Conservation (phyloP, 2,113 vertebrate species). For the Crotalus horridus region DNA sequence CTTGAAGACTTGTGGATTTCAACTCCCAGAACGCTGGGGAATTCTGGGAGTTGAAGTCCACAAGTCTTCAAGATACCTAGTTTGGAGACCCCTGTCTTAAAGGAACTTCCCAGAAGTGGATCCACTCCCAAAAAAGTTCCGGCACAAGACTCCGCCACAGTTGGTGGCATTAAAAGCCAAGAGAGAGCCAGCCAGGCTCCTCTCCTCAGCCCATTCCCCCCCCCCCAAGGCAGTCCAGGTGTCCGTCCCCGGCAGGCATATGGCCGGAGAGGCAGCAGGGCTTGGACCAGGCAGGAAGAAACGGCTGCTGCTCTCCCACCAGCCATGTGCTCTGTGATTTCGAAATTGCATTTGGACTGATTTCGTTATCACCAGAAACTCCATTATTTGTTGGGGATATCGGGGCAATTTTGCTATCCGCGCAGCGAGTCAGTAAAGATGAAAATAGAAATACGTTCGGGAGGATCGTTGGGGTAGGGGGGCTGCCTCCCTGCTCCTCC, state of each 20-base stretch:
- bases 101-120: not conserved
- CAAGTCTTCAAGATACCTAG: not conserved
- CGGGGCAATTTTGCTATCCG: not conserved
- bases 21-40: no score
- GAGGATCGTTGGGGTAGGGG: no score
- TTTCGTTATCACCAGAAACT: not conserved
- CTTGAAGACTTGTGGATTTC: no score
- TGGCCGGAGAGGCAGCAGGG: not conserved
- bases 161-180: not conserved
- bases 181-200: not conserved
- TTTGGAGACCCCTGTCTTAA: not conserved
- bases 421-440: not conserved
- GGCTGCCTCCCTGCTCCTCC: not conserved
- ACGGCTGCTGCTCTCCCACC: not conserved
- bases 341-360: not conserved
- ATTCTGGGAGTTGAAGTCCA: not conserved
- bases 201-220: not conserved
- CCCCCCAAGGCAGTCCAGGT: not conserved
- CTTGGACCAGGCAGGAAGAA: not conserved
- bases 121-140: not conserved
- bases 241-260: no score
- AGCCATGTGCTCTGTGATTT: not conserved
- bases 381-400: not conserved
- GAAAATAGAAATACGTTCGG: not conserved
- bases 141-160: not conserved